Evolutionary conservation across 1,140 invertebrate species (phyloP).

Genomic region (Neodiprion virginianus): DNA sequence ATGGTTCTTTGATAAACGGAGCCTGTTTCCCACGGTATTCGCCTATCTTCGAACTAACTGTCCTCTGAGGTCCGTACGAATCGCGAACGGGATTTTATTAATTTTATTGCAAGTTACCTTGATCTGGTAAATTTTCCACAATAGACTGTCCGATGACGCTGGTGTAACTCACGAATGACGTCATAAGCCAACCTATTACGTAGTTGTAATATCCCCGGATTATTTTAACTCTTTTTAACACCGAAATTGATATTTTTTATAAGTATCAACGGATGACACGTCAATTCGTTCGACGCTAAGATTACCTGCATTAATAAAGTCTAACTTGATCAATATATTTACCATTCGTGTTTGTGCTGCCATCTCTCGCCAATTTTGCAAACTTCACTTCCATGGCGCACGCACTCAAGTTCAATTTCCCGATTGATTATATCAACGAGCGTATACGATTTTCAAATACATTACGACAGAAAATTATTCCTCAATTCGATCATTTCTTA

Average conservation of each 20-base stretch:
- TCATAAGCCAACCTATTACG: constrained; percentile 36
- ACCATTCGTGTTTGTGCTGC: neutral
- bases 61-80: no score
- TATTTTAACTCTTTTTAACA: constrained; percentile 10
- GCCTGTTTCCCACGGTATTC: neutral
- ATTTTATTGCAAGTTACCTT: neutral
- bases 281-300: constrained; percentile 8
- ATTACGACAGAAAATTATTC: no score
- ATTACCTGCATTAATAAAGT: constrained; percentile 37
- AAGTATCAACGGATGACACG: neutral
- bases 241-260: neutral
- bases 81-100: no score
- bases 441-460: no score
- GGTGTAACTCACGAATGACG: constrained; percentile 45
- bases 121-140: constrained; percentile 40
- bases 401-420: neutral
- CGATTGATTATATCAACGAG: neutral
- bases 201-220: constrained; percentile 9
- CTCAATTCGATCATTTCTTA: no score
- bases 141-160: constrained; percentile 42
- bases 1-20: neutral
- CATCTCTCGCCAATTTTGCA: neutral
- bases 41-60: neutral
- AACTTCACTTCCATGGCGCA: constrained; percentile 1
- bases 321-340: constrained; percentile 44